These are phyloP conservation scores for Anthoscopus minutus DNA, from an alignment of 2,113 vertebrate genomes.

Conservation along the genomic window DNA sequence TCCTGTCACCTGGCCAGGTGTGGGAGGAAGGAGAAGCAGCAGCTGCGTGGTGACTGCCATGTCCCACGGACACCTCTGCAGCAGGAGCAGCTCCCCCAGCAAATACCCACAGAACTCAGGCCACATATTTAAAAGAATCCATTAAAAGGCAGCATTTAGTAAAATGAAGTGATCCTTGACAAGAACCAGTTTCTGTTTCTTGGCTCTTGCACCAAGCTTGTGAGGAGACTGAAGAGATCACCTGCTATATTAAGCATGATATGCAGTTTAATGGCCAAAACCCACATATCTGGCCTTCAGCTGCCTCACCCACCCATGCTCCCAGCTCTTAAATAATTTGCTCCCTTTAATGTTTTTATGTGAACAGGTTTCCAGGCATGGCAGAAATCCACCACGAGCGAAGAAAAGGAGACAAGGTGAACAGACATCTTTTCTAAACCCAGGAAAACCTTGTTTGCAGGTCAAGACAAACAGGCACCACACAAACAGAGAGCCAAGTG, in stretches of 20 bases:
- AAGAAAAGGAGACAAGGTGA: not conserved
- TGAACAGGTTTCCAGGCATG: not conserved
- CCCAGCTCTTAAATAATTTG: constrained; percentile 17
- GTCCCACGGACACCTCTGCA: not conserved
- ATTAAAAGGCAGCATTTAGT: not conserved
- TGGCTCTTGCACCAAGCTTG: not conserved
- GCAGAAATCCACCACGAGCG: not conserved
- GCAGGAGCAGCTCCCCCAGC: fast-evolving
- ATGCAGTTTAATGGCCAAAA: not conserved
- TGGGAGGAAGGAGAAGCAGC: not conserved
- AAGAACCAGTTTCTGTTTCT: not conserved
- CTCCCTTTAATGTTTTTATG: not conserved
- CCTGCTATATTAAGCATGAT: constrained; percentile 19
- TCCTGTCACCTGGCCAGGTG: not conserved
- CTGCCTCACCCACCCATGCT: constrained; percentile 2
- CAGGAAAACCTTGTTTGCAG: not conserved
- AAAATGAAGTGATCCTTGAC: not conserved
- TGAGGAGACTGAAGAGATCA: not conserved
- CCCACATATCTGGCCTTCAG: not conserved
- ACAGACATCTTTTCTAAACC: not conserved
- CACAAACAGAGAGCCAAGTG: fast-evolving
- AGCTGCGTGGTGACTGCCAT: not conserved
- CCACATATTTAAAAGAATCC: fast-evolving
- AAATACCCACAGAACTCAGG: not conserved
- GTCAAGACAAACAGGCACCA: not conserved